Evolutionary conservation across 2,113 vertebrate species (phyloP), one percentile per base, ranked within the genome.

Genomic region (Lagopus muta): DNA sequence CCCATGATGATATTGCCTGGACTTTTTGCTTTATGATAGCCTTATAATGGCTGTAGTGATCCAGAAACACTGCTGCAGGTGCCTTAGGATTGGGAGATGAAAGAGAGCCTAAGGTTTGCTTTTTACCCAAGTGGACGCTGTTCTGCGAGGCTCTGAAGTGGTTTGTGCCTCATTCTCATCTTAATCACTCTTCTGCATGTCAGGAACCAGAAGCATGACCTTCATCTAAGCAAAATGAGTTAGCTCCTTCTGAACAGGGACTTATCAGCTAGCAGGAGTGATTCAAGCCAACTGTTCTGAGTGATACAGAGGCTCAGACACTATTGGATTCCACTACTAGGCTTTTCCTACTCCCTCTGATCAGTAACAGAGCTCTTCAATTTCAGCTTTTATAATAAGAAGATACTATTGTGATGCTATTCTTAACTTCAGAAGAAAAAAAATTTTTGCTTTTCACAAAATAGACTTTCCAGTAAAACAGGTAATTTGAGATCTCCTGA

Each of bases 301-400:
- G 76, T 76, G 48, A 86, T 69, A 91, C 83, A 91, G 78, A 77
- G 70, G 47, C 57, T 88, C 83, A 90, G 32, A 75, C 27, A 18
- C 45, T 75, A 36, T 1, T 90, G 66, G 73, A 80, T 58, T 64
- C 48, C 69, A 80, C 55, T 74, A 47, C 32, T 54, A 32, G 27
- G 20, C 2, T 82, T 79, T 93, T 74, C 69, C 2, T 69, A 55
- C 21, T 64, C 86, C 17, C 54, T 75, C 11, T 47, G 36, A 14
- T 47, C 83, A 66, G 42, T 36, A 73, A 87, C 5, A 52, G 54
- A 60, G 27, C 24, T 72, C 11, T 30, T 64, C 3, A 2, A 16
- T 64, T 64, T 18, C 43, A n/a, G 34, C 19, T 91, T 50, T 58
- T n/a, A 78, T 80, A 92, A 36, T 32, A 89, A 17, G 15, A 52